These are phyloP conservation scores for Rutilus rutilus DNA, from an alignment of 2,113 vertebrate genomes.

Conservation along the genomic window DNA sequence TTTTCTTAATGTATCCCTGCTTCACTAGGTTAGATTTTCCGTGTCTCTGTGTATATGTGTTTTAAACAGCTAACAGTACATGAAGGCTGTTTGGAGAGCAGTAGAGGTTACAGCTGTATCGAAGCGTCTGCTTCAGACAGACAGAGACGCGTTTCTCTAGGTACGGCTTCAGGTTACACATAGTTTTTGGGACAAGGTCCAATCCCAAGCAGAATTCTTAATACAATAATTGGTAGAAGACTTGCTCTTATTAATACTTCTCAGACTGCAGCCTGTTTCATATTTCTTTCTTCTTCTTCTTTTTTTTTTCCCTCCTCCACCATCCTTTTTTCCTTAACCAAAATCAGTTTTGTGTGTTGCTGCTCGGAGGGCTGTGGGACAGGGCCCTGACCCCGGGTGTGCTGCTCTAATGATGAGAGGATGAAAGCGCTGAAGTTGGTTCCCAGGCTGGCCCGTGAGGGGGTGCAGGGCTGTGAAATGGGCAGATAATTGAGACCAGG, in stretches of 20 bases:
- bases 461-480: constrained; percentile 78
- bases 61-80: neutral
- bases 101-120: constrained; percentile 6
- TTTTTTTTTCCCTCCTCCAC: constrained; percentile 38
- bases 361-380: constrained; percentile 78
- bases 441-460: constrained; percentile 82
- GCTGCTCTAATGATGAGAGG: constrained; percentile 82
- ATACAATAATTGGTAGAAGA: constrained; percentile 78
- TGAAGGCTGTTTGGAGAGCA: neutral
- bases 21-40: constrained; percentile 5
- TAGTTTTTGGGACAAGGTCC: constrained; percentile 70
- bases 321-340: constrained; percentile 62
- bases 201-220: constrained; percentile 74
- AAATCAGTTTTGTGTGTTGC: constrained; percentile 78
- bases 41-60: constrained; percentile 6
- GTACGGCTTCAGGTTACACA: constrained; percentile 70
- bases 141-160: constrained; percentile 49
- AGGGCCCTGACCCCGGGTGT: constrained; percentile 80
- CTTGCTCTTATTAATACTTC: constrained; percentile 75
- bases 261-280: constrained; percentile 57
- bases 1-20: constrained; percentile 17
- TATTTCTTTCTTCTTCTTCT: constrained; percentile 41
- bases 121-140: no score
- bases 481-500: constrained; percentile 83
- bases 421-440: constrained; percentile 82